Evolutionary conservation across 2,888 invertebrate genomes (phyloP).

Genomic region (Amblyteles armatorius): DNA sequence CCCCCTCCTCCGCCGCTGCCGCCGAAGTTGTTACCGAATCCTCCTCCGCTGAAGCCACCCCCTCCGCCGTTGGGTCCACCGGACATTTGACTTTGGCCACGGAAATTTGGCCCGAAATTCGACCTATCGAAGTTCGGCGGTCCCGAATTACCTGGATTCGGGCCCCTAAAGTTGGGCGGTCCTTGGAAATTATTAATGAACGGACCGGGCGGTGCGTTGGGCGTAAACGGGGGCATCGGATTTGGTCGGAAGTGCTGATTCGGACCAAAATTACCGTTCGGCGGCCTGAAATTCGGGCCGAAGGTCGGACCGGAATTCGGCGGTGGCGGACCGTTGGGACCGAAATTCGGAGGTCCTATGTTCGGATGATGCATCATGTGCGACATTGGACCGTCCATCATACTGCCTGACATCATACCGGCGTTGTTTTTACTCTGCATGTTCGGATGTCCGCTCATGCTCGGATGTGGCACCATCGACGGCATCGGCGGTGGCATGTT

Average conservation of each 20-base stretch:
- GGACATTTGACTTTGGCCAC: constrained; percentile 74
- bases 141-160: constrained; percentile 73
- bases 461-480: constrained; percentile 75
- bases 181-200: constrained; percentile 78
- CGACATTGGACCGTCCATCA: constrained; percentile 77
- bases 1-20: constrained; percentile 63
- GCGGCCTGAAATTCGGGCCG: constrained; percentile 75
- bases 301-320: constrained; percentile 76
- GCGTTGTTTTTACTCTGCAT: constrained; percentile 73
- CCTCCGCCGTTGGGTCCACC: constrained; percentile 70
- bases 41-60: constrained; percentile 46
- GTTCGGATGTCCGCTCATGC: constrained; percentile 74
- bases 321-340: constrained; percentile 79
- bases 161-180: constrained; percentile 79
- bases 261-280: constrained; percentile 80
- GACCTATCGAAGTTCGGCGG: constrained; percentile 79
- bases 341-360: constrained; percentile 79
- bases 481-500: constrained; percentile 78
- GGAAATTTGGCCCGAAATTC: constrained; percentile 79
- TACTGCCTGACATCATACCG: constrained; percentile 61
- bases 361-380: constrained; percentile 80
- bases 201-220: constrained; percentile 73
- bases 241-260: constrained; percentile 80
- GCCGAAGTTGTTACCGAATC: constrained; percentile 73
- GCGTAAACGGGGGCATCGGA: constrained; percentile 78